phyloP scores from a whole-genome alignment of 1,140 invertebrate species.

The Latrodectus geometricus region DNA sequence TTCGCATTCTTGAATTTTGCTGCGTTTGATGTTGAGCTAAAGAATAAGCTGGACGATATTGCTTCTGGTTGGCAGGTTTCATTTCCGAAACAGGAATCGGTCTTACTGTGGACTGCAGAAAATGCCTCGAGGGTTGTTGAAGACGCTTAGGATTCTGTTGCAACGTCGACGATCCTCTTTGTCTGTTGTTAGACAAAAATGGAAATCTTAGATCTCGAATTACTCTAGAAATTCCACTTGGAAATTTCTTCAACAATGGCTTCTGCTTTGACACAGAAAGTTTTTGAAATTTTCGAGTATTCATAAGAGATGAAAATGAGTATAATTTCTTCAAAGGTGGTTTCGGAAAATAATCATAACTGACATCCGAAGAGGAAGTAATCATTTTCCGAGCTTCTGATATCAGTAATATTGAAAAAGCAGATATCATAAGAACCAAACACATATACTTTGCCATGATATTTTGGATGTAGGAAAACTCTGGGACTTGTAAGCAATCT shows the following conservation, averaged over 20 bases:
- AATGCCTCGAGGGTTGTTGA: background rate
- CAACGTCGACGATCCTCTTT: background rate
- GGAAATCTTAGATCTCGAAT: constrained; percentile 30
- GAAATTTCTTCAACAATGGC: background rate
- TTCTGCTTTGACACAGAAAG: background rate
- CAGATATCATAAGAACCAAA: background rate
- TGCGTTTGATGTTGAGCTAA: background rate
- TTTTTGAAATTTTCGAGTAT: background rate
- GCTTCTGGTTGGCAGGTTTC: background rate
- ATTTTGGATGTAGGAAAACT: background rate
- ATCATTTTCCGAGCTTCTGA: background rate
- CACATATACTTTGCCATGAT: background rate
- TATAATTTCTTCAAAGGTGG: background rate
- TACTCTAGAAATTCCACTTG: background rate
- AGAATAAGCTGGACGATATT: constrained; percentile 21
- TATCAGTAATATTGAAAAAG: background rate
- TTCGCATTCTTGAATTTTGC: background rate
- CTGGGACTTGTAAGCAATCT: background rate
- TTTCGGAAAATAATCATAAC: background rate
- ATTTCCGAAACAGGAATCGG: background rate
- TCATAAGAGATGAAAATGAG: background rate
- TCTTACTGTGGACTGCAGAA: background rate
- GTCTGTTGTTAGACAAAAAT: background rate
- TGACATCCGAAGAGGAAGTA: background rate
- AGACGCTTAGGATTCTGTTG: background rate